Base-by-base conservation (phyloP, 2,888 invertebrate genomes). In the Agrochola macilenta region DNA sequence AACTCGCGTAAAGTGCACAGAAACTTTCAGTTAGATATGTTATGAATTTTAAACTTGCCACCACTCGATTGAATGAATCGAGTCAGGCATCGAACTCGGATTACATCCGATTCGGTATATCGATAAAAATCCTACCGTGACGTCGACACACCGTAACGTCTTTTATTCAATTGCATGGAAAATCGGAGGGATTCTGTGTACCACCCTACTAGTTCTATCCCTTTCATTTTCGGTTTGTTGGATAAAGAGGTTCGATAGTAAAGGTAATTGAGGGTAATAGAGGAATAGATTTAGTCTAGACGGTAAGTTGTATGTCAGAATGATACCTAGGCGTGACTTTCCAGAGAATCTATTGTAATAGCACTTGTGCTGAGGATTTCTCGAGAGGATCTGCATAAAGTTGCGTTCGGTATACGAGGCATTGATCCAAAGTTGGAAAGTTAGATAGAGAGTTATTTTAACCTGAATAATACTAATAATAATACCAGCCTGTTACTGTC, bases 81-180 rank as follows among this genome's bases (percentile, higher is more conserved):
- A 87, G 85, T 83, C 79, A 85, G 78, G 86, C 79, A 83, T 87
- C 84, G 74, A 82, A 84, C 78, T 81, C 70, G 77, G 78, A 82
- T 86, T 83, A 81, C 79, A 87, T 82, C 81, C 86, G 89, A 86
- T 88, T 86, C 80, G 81, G 85, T 82, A 81, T 82, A 72, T 80
- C 91, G 91, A 93, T 93, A 93, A 94, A 93, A 93, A 91, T 91
- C 92, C 90, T 90, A 90, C 90, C 90, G 88, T 93, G 91, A 93
- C 93, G 91, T 94, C 94, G 92, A 93, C 95, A 95, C 94, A 92
- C 94, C 93, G 93, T 95, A 93, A 94, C 94, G 92, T 93, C 93
- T 94, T 93, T 93, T 93, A 96, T 95, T 96, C 95, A 96, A 96
- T 96, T 94, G 95, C 94, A 93, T 93, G 95, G 95, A 96, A 96